Base-by-base conservation (phyloP, 2,888 invertebrate genomes). In the Erebia ligea region DNA sequence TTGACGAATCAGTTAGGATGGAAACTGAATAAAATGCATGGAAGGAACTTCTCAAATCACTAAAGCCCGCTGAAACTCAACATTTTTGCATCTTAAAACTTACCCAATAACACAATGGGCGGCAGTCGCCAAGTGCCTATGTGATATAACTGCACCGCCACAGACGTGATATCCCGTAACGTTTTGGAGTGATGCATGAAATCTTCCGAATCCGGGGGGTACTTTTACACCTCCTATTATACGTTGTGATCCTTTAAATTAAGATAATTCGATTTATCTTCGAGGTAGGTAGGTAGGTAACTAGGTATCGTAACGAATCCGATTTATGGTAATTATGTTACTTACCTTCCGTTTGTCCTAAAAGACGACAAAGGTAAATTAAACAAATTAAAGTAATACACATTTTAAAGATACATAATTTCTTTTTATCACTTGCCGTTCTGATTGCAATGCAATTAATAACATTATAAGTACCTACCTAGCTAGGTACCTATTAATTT, bases 131-230 rank as follows among this genome's bases (percentile, higher is more conserved):
- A 91, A 76, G 74, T 87, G 84, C 75, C 78, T 80, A 52, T 79
- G 80, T 1, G 92, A 91, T 58, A 92, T 79, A 10, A 92, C 82
- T 45, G 87, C 88, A 15, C 91, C 89, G 17, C 92, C 92, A 80
- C 92, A 92, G 1, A 93, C 90, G 77, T 93, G 92, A 73, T 86
- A 72, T 0, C 88, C 87, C 1, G 84, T 82, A 63, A 87, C 68
- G 75, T 91, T 92, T 79, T 92, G 92, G 42, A 93, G 80, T 0
- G 92, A 93, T 0, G 85, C 91, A 70, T 92, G 90, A 76, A 87
- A 90, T 68, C 77, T 80, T 2, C 89, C 91, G 71, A 81, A 88
- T 50, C 82, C 75, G 11, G 75, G 56, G 11, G 88, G 87, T 5
- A 88, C 88, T 72, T 82, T 81, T n/a, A 73, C 66, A 17, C 92